These are phyloP conservation scores for Callaeas wilsoni DNA, from an alignment of 2,113 vertebrate species.

Conservation along the genomic window DNA sequence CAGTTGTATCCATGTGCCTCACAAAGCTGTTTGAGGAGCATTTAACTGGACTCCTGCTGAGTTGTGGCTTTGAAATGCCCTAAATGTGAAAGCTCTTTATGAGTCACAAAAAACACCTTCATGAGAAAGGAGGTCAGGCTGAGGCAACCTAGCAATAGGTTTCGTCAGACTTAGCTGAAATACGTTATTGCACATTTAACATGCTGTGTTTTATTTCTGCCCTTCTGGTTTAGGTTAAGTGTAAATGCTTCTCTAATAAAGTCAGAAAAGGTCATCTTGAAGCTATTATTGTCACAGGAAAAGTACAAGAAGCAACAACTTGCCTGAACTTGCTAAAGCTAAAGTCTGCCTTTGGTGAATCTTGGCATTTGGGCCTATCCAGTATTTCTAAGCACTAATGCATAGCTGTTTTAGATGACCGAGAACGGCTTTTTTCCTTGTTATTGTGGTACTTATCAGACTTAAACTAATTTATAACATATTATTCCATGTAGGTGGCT, in stretches of 20 bases:
- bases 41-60: neutral
- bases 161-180: neutral
- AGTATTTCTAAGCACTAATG: neutral
- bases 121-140: slow-evolving; percentile 15
- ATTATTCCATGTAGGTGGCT: neutral
- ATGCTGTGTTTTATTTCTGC: neutral
- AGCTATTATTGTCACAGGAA: neutral
- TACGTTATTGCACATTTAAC: neutral
- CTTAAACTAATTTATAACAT: neutral
- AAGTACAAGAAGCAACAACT: neutral
- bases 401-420: neutral
- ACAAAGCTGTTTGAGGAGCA: neutral
- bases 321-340: neutral
- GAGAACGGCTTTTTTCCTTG: neutral
- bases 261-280: neutral
- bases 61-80: neutral
- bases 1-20: neutral
- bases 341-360: neutral
- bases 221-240: neutral
- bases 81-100: slow-evolving; percentile 11
- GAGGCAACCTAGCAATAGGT: neutral
- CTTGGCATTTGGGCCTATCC: neutral
- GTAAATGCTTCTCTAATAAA: neutral
- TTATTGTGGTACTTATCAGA: neutral
- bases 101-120: neutral